Evolutionary conservation across 2,888 invertebrate species (phyloP).

Genomic region (Caenorhabditis angaria): DNA sequence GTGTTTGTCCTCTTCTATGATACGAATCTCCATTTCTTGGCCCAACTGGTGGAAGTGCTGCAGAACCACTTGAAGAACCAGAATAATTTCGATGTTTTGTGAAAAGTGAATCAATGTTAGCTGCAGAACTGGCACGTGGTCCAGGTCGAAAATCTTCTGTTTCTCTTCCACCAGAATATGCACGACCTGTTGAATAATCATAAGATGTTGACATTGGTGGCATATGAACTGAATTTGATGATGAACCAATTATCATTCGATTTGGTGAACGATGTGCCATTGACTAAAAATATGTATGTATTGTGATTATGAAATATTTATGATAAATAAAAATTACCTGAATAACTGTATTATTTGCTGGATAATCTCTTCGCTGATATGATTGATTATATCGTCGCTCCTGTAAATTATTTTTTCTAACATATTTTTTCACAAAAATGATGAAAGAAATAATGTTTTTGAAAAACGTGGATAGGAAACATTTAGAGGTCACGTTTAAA

Average conservation of each 20-base stretch:
- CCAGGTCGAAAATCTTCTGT: slow-evolving; percentile 25
- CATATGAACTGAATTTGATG: slow-evolving; percentile 8
- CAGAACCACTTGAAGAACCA: background rate
- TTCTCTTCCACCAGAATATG: slow-evolving; percentile 18
- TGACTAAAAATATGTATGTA: background rate
- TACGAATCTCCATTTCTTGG: background rate
- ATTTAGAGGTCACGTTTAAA: too few relatives aligned
- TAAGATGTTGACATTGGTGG: slow-evolving; percentile 39
- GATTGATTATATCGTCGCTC: slow-evolving; percentile 33
- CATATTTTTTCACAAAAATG: too few relatives aligned
- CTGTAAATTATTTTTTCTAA: slow-evolving; percentile 13
- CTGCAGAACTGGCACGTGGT: slow-evolving; percentile 30
- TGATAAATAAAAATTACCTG: background rate
- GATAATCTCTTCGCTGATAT: background rate
- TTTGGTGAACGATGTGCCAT: slow-evolving; percentile 12
- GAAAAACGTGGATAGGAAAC: too few relatives aligned
- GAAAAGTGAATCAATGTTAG: slow-evolving; percentile 39
- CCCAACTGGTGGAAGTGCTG: background rate
- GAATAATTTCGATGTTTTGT: slow-evolving; percentile 9
- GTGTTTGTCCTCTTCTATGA: background rate
- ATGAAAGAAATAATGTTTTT: too few relatives aligned
- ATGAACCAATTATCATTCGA: slow-evolving; percentile 3
- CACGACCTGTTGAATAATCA: slow-evolving; percentile 26
- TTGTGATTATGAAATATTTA: too few relatives aligned
- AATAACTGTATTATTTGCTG: background rate